phyloP scores from a whole-genome alignment of 2,113 vertebrate species.

The Proterorhinus semilunaris region DNA sequence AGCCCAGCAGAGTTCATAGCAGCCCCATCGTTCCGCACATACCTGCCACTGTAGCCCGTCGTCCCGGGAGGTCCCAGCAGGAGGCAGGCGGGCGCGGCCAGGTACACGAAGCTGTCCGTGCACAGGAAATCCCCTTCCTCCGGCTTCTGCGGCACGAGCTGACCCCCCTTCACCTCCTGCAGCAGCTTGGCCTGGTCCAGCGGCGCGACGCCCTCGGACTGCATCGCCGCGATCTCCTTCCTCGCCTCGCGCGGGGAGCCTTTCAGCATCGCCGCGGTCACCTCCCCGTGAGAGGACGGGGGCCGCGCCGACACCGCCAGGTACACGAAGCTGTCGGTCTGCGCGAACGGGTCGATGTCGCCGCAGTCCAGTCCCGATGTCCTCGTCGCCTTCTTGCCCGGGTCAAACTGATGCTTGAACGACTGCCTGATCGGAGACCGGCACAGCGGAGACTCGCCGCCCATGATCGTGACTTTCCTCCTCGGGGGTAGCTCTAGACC shows the following conservation, averaged over 20 bases:
- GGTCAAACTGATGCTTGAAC: slow-evolving; percentile 52
- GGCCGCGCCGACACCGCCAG: slow-evolving; percentile 74
- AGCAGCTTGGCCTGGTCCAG: slow-evolving; percentile 13
- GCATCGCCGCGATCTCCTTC: slow-evolving; percentile 9
- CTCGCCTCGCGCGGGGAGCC: slow-evolving; percentile 10
- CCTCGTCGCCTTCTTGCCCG: slow-evolving; percentile 61
- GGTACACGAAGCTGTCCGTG: slow-evolving; percentile 81
- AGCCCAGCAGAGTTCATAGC: too few relatives aligned
- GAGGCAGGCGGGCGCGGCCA: slow-evolving; percentile 78
- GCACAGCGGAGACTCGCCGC: slow-evolving; percentile 60
- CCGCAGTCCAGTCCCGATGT: slow-evolving; percentile 67
- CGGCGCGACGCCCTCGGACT: slow-evolving; percentile 6
- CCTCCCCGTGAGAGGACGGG: slow-evolving; percentile 29
- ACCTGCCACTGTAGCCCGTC: slow-evolving; percentile 67
- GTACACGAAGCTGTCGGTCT: slow-evolving; percentile 80
- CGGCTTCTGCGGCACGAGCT: slow-evolving; percentile 50
- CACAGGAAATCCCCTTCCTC: slow-evolving; percentile 80
- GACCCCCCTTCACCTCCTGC: slow-evolving; percentile 25
- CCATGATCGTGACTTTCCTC: slow-evolving; percentile 59
- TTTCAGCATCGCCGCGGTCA: slow-evolving; percentile 13
- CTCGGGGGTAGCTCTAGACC: slow-evolving; percentile 28
- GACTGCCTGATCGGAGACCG: slow-evolving; percentile 69
- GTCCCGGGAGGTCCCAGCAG: slow-evolving; percentile 69
- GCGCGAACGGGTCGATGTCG: slow-evolving; percentile 75
- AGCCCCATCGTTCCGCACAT: background rate